Percentiles rank a stretch among this genome's conserved stretches.
phyloP scores from a whole-genome alignment of 2,797 vertebrate genomes.

The Melopsittacus undulatus region DNA sequence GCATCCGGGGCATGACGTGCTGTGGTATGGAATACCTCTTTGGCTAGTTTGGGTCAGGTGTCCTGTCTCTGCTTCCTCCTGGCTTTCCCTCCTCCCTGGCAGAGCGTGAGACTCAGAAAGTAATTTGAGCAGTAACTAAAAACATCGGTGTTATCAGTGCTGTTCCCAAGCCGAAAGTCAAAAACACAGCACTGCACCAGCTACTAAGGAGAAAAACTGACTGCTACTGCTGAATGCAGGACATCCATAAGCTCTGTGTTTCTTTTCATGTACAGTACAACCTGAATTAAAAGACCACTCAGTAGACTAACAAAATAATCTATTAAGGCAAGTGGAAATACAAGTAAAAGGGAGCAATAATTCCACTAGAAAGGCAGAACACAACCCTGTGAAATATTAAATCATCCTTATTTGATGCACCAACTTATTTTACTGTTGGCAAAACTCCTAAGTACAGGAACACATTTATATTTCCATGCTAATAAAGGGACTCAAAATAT shows the following conservation, averaged over 20 bases:
- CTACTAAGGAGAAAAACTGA: too few relatives aligned
- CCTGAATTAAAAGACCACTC: background rate
- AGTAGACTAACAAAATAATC: background rate
- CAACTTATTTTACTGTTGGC: background rate
- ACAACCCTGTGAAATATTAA: background rate
- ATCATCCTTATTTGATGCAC: background rate
- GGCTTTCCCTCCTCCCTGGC: too few relatives aligned
- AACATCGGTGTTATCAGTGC: too few relatives aligned
- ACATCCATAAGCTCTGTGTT: background rate
- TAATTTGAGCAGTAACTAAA: too few relatives aligned
- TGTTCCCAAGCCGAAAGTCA: too few relatives aligned
- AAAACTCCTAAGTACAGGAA: slow-evolving; percentile 6
- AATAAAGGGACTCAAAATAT: background rate
- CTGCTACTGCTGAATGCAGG: too few relatives aligned
- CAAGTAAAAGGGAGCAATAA: background rate
- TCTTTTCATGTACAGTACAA: background rate
- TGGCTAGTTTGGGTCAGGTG: too few relatives aligned
- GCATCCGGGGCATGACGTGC: too few relatives aligned
- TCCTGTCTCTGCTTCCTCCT: too few relatives aligned
- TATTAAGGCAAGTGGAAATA: background rate
- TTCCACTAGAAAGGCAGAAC: background rate
- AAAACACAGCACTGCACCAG: too few relatives aligned
- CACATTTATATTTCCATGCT: background rate
- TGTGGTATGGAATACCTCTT: too few relatives aligned
- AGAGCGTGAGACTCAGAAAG: too few relatives aligned